Conservation (phyloP, 2,113 vertebrate genomes). For the Motacilla tschutschensis region DNA sequence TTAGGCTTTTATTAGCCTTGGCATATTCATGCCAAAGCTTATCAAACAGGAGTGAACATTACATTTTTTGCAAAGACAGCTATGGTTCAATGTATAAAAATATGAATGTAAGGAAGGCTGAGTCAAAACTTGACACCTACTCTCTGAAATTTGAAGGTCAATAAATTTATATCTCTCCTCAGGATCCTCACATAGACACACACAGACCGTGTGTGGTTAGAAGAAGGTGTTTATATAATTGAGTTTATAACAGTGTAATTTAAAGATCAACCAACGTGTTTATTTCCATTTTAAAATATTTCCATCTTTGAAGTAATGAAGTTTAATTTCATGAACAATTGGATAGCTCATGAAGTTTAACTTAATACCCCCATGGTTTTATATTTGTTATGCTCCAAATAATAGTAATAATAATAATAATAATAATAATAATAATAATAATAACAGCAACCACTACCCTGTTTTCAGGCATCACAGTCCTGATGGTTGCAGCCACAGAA, state of each 20-base stretch:
- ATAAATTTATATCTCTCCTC: not conserved
- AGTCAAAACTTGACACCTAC: not conserved
- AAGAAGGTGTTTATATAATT: not conserved
- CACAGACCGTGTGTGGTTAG: not conserved
- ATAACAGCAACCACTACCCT: not conserved
- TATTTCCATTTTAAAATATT: not conserved
- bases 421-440: not conserved
- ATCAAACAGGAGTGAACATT: not conserved
- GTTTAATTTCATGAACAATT: not conserved
- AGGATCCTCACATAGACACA: not conserved
- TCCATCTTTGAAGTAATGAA: not conserved
- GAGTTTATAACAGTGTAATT: not conserved
- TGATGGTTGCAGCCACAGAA: not conserved
- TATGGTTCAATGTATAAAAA: not conserved
- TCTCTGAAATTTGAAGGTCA: not conserved
- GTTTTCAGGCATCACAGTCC: not conserved
- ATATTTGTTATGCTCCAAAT: not conserved
- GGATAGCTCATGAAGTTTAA: not conserved
- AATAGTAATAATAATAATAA: not conserved
- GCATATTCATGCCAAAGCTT: not conserved
- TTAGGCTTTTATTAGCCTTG: conserved; percentile 9
- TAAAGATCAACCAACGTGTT: not conserved
- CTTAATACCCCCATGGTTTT: not conserved
- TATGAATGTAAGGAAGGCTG: not conserved
- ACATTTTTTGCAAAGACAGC: not conserved